Evolutionary conservation across 2,113 vertebrate species (phyloP), one percentile per base, ranked within the genome.

Genomic region (Clarias batrachus): DNA sequence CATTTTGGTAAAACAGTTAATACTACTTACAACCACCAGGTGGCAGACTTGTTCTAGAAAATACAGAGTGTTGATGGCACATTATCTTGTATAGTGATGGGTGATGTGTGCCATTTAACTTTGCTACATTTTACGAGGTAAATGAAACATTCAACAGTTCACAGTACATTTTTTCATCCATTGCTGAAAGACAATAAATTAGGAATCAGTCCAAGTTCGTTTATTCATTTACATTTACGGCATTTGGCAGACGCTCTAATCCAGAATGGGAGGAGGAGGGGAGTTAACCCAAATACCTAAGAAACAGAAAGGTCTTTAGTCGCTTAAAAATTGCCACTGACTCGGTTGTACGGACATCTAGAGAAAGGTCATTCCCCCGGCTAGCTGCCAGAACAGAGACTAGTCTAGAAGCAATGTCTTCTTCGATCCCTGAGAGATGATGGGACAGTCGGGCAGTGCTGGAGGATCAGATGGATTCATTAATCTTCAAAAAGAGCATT

Each of bases 11-110:
- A 86, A 81, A 54, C 56, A 37, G 1, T 37, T 85, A n/a, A n/a
- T 65, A n/a, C 74, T 37, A 17, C 48, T 30, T 90, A 12, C 0
- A 52, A 56, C 93, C 95, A 94, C 94, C 92, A 95, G 95, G 93
- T 95, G 94, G 93, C 94, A 94, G 90, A 91, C 91, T 94, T 95
- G 94, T 92, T 90, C 83, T 93, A 41, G 63, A 86, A 93, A 93
- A 91, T 4, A 48, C 25, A 37, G n/a, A 52, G 9, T 21, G n/a
- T 81, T 62, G 63, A 71, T 83, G 87, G 76, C 70, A 73, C 73
- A 57, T 86, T 79, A 79, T 62, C 80, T 83, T 48, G 71, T 85
- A 63, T 25, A 21, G 59, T 52, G 73, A 65, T 21, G 41, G 37
- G 73, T 78, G 17, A 52, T 79, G 73, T 48, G 57, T 23, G 48